Conservation (phyloP, 92 coral and sea anemone genomes). For the Heteractis magnifica region DNA sequence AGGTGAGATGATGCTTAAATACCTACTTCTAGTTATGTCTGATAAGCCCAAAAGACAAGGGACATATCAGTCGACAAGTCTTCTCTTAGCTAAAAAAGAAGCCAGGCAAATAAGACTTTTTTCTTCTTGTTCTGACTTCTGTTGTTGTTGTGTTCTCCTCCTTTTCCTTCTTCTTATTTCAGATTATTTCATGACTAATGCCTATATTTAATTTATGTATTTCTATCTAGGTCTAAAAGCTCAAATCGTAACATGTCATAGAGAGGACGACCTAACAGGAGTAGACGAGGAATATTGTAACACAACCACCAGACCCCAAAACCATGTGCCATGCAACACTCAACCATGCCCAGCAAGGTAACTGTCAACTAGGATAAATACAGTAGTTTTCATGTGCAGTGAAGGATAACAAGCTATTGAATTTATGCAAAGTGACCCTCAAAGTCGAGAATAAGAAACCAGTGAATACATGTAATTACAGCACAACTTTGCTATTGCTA, state of each 20-base stretch:
- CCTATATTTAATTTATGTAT: not conserved
- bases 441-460: too few relatives aligned
- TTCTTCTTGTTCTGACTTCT: too few relatives aligned
- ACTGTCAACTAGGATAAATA: not conserved
- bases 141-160: too few relatives aligned
- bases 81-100: too few relatives aligned
- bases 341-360: constrained; percentile 51
- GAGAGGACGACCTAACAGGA: constrained; percentile 36
- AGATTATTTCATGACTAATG: too few relatives aligned
- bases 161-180: not conserved
- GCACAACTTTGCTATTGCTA: not conserved
- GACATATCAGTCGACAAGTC: too few relatives aligned
- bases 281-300: constrained; percentile 21
- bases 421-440: too few relatives aligned
- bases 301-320: constrained; percentile 6
- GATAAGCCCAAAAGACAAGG: too few relatives aligned
- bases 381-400: not conserved
- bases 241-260: constrained; percentile 40
- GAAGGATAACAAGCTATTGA: not conserved
- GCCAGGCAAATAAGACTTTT: too few relatives aligned
- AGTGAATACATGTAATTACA: not conserved
- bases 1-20: constrained; percentile 3
- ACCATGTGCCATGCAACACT: constrained; percentile 17
- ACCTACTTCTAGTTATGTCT: too few relatives aligned
- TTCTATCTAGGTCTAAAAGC: constrained; percentile 5